Conservation (phyloP, 2,888 invertebrate species). For the Dioctria rufipes region DNA sequence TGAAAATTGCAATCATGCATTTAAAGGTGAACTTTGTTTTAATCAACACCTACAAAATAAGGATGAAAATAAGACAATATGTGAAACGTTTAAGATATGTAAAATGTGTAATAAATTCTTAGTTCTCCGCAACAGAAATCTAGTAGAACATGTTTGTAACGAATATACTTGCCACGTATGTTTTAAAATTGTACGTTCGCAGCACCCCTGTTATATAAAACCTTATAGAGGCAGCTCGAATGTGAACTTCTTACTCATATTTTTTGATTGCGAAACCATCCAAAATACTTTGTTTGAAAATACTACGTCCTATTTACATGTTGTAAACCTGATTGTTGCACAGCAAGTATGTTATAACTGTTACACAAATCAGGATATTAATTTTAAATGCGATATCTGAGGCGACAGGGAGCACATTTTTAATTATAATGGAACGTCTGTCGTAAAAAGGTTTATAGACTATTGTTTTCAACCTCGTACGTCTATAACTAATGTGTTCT, state of each 20-base stretch:
- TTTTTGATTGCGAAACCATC: background rate
- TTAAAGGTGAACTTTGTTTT: slow-evolving; percentile 36
- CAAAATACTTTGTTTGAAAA: background rate
- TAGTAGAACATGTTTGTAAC: background rate
- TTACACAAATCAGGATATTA: background rate
- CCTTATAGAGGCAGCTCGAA: background rate
- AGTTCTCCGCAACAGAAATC: background rate
- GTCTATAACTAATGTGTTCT: no score
- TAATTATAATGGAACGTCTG: no score
- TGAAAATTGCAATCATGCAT: slow-evolving; percentile 30
- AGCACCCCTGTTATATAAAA: background rate
- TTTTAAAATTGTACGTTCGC: background rate
- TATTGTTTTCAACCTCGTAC: no score
- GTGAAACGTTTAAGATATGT: slow-evolving; percentile 26
- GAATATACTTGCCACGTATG: background rate
- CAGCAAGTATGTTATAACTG: background rate
- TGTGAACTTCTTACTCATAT: no score
- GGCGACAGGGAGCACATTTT: no score
- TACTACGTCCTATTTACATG: background rate
- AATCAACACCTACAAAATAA: slow-evolving; percentile 23
- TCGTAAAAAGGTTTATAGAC: no score
- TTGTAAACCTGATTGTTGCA: background rate
- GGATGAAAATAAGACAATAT: background rate
- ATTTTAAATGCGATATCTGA: no score
- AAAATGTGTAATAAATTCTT: slow-evolving; percentile 18